These are phyloP conservation scores for Lasioglossum pauxillum DNA, from an alignment of 2,888 invertebrate genomes.

Conservation along the genomic window DNA sequence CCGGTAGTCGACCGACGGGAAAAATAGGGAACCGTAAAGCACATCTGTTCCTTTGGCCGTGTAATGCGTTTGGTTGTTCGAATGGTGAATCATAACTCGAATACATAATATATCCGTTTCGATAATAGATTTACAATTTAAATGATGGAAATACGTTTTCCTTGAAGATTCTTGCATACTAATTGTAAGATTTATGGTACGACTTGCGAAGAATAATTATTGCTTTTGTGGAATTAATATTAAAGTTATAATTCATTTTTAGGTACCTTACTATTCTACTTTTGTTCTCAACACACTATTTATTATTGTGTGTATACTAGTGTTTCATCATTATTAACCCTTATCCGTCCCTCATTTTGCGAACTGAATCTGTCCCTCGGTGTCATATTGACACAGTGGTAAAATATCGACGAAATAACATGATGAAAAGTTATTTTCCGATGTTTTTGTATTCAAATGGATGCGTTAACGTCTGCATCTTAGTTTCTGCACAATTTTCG, in stretches of 20 bases:
- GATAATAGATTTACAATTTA: neutral
- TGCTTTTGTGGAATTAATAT: neutral
- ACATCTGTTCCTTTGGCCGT: neutral
- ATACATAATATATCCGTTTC: neutral
- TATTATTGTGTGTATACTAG: neutral
- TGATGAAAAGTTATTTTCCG: no score
- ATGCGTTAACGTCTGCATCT: no score
- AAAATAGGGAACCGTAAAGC: slow-evolving; percentile 5
- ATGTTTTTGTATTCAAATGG: no score
- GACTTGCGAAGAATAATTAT: neutral
- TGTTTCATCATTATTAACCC: neutral
- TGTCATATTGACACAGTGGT: no score
- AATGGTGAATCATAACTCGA: neutral
- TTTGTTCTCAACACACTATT: neutral
- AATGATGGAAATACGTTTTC: neutral
- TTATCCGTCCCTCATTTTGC: no score
- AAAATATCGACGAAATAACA: no score
- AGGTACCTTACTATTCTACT: neutral
- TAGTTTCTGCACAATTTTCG: no score
- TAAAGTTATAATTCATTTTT: neutral
- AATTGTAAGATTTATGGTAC: neutral
- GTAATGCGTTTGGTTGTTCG: neutral
- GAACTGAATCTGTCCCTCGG: no score
- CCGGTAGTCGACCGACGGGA: neutral
- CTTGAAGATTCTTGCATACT: neutral